Conservation (phyloP, 2,888 invertebrate species). For the Catotricha subobsoleta region DNA sequence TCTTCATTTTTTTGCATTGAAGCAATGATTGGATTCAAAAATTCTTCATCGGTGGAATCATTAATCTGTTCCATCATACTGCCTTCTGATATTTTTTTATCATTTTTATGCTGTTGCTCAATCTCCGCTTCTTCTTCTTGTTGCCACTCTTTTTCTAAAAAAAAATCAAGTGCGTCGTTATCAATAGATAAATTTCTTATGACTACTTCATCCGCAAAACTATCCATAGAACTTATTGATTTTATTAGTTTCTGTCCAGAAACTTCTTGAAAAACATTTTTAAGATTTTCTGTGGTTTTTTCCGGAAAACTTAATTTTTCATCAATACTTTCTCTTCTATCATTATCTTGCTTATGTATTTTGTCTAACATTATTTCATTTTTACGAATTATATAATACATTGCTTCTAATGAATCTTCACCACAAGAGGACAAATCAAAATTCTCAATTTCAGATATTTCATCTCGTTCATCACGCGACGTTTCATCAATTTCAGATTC, state of each 20-base stretch:
- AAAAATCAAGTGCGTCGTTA: background rate
- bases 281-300: background rate
- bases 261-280: background rate
- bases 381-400: conserved; percentile 17
- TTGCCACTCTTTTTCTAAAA: too few species aligned
- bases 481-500: conserved; percentile 5
- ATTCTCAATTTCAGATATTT: conserved; percentile 13
- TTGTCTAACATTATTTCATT: conserved; percentile 19
- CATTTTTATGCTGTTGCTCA: background rate
- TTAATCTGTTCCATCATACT: background rate
- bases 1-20: conserved; percentile 4
- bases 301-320: conserved; percentile 4
- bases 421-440: conserved; percentile 13
- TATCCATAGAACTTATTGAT: background rate
- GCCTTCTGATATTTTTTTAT: background rate
- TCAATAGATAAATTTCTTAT: background rate
- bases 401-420: conserved; percentile 16
- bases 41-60: conserved; percentile 1
- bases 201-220: background rate
- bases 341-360: conserved; percentile 16
- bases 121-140: too few species aligned
- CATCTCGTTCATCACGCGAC: conserved; percentile 8
- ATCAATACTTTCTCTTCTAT: conserved; percentile 2
- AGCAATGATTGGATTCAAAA: conserved; percentile 6
- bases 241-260: conserved; percentile 1